These are phyloP conservation scores for Menidia menidia DNA, from an alignment of 2,797 vertebrate genomes.

Conservation along the genomic window DNA sequence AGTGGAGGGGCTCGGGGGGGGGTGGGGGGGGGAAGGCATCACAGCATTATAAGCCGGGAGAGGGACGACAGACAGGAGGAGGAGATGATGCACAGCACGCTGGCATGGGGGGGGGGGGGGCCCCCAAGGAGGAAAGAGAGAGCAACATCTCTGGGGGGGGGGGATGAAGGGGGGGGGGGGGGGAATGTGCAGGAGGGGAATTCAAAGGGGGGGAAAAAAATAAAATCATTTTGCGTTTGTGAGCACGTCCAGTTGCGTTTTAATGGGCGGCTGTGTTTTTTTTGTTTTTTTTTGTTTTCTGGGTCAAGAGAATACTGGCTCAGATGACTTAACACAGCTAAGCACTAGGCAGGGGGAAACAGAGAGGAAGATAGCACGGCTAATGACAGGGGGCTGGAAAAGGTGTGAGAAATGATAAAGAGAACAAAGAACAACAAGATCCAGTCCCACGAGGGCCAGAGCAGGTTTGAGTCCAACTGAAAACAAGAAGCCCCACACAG, in stretches of 20 bases:
- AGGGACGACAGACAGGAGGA: constrained; percentile 50
- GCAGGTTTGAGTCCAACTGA: background rate
- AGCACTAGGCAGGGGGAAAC: background rate
- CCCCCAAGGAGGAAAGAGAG: background rate
- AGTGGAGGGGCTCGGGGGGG: constrained; percentile 66
- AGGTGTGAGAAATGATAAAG: no score
- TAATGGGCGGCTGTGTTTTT: background rate
- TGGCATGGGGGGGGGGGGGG: constrained; percentile 23
- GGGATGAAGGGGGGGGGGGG: constrained; percentile 50
- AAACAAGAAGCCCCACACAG: no score
- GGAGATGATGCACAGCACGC: constrained; percentile 58
- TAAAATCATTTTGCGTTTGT: constrained; percentile 3
- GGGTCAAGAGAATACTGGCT: background rate
- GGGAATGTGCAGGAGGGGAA: constrained; percentile 53
- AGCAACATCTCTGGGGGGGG: background rate
- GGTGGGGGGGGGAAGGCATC: constrained; percentile 63
- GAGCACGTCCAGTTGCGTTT: background rate
- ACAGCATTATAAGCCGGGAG: constrained; percentile 87
- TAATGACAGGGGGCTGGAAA: no score
- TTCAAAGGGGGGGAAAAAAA: constrained; percentile 60
- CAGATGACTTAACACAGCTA: background rate
- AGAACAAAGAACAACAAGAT: no score
- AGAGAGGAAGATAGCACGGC: no score
- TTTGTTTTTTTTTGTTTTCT: background rate
- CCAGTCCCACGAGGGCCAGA: constrained; percentile 6